Percentiles rank a stretch among this genome's conserved stretches.
Conservation (phyloP, 2,113 vertebrate species). For the Paraplagusia blochii region DNA sequence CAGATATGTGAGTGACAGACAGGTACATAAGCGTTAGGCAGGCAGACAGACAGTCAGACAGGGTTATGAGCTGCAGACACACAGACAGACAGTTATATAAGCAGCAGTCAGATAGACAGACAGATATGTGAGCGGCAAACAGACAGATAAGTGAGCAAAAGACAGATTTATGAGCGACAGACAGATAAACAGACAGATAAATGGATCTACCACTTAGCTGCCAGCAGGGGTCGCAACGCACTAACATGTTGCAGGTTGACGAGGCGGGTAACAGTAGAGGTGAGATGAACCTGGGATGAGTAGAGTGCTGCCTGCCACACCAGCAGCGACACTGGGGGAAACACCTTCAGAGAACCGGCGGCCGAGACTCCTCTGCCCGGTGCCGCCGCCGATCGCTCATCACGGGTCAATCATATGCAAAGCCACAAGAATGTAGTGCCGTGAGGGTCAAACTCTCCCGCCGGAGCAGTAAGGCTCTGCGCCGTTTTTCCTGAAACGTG, state of each 20-base stretch:
- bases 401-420: conserved; percentile 9
- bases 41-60: too few species aligned
- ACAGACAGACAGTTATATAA: too few species aligned
- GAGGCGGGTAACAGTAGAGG: conserved; percentile 51
- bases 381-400: conserved; percentile 16
- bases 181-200: too few species aligned
- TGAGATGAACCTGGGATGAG: conserved; percentile 60
- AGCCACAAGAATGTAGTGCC: conserved; percentile 55
- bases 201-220: not conserved
- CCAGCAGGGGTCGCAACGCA: conserved; percentile 55
- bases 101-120: too few species aligned
- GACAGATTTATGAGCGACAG: too few species aligned
- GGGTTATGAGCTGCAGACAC: too few species aligned
- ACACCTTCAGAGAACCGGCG: conserved; percentile 59
- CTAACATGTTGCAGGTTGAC: conserved; percentile 37
- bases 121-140: too few species aligned
- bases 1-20: too few species aligned
- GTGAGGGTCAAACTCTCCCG: conserved; percentile 22
- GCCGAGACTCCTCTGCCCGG: conserved; percentile 40
- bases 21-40: too few species aligned
- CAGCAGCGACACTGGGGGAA: conserved; percentile 52
- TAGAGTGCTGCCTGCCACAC: conserved; percentile 23
- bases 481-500: conserved; percentile 27
- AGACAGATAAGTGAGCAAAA: too few species aligned
- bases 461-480: conserved; percentile 31